These are phyloP conservation scores for Gallinago media DNA, from an alignment of 2,113 vertebrate genomes.

Conservation along the genomic window DNA sequence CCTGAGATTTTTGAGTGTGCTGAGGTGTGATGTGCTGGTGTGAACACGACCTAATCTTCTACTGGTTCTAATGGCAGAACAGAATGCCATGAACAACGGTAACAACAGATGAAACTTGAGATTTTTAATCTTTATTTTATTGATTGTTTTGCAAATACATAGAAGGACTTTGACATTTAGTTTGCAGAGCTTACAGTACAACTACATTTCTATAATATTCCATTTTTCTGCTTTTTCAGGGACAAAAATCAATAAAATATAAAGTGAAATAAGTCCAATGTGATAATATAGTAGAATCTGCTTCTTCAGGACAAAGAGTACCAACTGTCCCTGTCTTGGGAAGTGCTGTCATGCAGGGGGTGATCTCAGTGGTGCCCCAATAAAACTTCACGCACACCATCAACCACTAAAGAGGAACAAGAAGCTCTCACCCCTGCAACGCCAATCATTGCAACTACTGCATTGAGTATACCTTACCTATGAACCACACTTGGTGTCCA, in stretches of 20 bases:
- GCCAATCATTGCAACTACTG: neutral
- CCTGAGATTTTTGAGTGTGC: neutral
- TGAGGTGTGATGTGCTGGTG: neutral
- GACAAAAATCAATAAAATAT: neutral
- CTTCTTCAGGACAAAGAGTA: neutral
- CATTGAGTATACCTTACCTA: neutral
- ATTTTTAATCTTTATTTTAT: conserved; percentile 34
- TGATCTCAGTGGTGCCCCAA: neutral
- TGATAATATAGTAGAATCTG: neutral
- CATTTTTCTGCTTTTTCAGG: neutral
- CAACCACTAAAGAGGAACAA: neutral
- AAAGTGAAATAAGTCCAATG: neutral
- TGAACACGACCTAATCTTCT: neutral
- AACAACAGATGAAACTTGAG: neutral
- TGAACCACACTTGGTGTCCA: neutral
- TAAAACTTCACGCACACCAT: neutral
- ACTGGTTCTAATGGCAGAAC: neutral
- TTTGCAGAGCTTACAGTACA: conserved; percentile 43
- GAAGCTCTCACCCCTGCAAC: neutral
- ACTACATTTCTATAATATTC: neutral
- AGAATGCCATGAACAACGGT: neutral
- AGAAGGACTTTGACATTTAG: neutral
- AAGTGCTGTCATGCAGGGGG: neutral
- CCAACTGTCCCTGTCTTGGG: neutral
- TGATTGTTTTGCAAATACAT: conserved; percentile 58